These are phyloP conservation scores for Cloeon dipterum DNA, from an alignment of 2,888 invertebrate genomes.

Conservation along the genomic window DNA sequence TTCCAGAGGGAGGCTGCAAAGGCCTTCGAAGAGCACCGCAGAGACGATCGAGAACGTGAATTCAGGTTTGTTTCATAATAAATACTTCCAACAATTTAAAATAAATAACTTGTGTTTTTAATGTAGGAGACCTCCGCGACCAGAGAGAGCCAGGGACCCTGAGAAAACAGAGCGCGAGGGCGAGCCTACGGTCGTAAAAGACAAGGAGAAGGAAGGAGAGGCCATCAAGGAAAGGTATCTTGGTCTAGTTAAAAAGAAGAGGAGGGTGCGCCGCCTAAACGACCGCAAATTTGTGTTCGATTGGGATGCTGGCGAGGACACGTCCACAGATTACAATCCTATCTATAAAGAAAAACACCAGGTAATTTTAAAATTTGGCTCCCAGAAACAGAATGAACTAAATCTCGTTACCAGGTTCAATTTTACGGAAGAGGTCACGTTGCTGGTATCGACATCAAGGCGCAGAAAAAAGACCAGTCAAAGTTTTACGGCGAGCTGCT, in stretches of 20 bases:
- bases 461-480: constrained; percentile 83
- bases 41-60: not conserved
- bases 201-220: constrained; percentile 79
- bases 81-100: not conserved
- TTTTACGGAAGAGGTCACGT: constrained; percentile 96
- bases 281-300: constrained; percentile 99
- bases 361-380: constrained; percentile 12
- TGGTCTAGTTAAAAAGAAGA: constrained; percentile 79
- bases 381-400: not conserved
- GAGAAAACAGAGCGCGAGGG: constrained; percentile 1
- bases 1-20: constrained; percentile 18
- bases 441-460: constrained; percentile 95
- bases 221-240: constrained; percentile 91
- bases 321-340: constrained; percentile 90
- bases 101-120: constrained; percentile 2
- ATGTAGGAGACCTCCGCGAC: constrained; percentile 9
- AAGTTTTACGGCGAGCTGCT: constrained; percentile 91
- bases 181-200: constrained; percentile 27
- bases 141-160: constrained; percentile 16
- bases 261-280: constrained; percentile 77
- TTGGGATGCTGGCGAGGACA: constrained; percentile 99
- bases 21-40: constrained; percentile 1
- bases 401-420: constrained; percentile 35
- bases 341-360: constrained; percentile 93
- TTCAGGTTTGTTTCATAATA: not conserved